A percentile compares a stretch with the other conserved stretches of the same genome.
Evolutionary conservation across 2,888 invertebrate species (phyloP).

Genomic region (Eumacrocentrus americanus): DNA sequence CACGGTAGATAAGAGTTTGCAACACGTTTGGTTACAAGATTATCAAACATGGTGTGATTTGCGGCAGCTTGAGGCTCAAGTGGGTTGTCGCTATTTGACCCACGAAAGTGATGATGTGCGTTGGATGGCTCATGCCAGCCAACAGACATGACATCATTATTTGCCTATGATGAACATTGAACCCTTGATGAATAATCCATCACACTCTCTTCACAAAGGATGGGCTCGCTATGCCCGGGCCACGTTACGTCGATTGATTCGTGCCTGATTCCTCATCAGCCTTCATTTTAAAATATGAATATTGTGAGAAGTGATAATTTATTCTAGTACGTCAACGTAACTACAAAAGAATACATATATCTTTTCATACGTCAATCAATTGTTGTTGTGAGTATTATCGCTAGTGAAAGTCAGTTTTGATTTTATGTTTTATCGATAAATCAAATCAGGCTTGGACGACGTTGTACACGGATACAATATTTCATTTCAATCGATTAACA

Average conservation of each 20-base stretch:
- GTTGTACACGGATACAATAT: too few relatives aligned
- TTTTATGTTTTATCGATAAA: too few relatives aligned
- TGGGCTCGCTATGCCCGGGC: slow-evolving; percentile 63
- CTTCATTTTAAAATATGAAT: not conserved
- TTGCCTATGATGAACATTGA: slow-evolving; percentile 49
- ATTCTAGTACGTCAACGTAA: too few relatives aligned
- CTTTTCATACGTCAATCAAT: too few relatives aligned
- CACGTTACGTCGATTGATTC: slow-evolving; percentile 57
- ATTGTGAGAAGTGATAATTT: too few relatives aligned
- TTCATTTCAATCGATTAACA: too few relatives aligned
- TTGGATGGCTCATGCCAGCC: slow-evolving; percentile 70
- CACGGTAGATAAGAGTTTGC: slow-evolving; percentile 94
- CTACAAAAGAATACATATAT: too few relatives aligned
- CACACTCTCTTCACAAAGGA: slow-evolving; percentile 56
- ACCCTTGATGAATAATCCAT: slow-evolving; percentile 52
- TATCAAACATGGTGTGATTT: slow-evolving; percentile 95
- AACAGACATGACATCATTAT: slow-evolving; percentile 56
- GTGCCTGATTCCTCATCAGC: slow-evolving; percentile 47
- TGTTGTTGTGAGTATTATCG: too few relatives aligned
- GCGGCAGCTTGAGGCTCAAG: slow-evolving; percentile 78
- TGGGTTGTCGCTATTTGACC: slow-evolving; percentile 83
- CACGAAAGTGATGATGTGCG: slow-evolving; percentile 93
- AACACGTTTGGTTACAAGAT: slow-evolving; percentile 95
- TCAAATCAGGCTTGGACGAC: too few relatives aligned
- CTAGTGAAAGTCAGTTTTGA: too few relatives aligned